Evolutionary conservation across 1,140 invertebrate species (phyloP), one percentile per base, ranked within the genome.

Genomic region (Acromyrmex echinatior): DNA sequence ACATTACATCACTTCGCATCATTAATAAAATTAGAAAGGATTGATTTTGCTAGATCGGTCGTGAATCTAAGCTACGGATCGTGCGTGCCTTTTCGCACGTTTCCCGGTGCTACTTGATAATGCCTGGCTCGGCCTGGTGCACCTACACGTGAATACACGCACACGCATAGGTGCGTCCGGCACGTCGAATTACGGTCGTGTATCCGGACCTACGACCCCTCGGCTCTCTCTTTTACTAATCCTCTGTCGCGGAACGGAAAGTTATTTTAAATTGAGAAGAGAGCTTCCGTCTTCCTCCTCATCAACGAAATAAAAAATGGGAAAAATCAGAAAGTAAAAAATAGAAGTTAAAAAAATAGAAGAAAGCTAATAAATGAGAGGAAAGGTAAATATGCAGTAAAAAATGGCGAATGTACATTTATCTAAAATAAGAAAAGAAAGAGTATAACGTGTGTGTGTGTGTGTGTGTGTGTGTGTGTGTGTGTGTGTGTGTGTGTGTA

Each of bases 41-140:
- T 18, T 49, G 68, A 82, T 82, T 82, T 82, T 60, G 25, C 56
- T 16, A 16, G 25, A 31, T 28, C 21, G 18, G 31, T 9, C 70
- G 76, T 77, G 60, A 88, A 88, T 82, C 65, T n/a, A n/a, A 71
- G 16, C 88, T 65, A 65, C 86, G 6, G 45, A 53, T 51, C 45
- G 80, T 91, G 89, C 91, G 91, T 92, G 91, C 86, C 86, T 86
- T 92, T 79, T 92, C 79, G 91, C 91, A 92, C 91, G 91, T 92
- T 89, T 92, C 78, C 82, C 87, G 25, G 49, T 62, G 70, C 28
- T 78, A 76, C 70, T 90, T 87, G 88, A 91, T 90, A 91, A 88
- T 74, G 16, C 39, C 10, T 63, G 12, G 62, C 74, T 82, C 63
- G 25, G 28, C 74, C 25, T 35, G 35, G 18, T 25, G 10, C 28